phyloP scores from a whole-genome alignment of 2,888 invertebrate genomes.

The Blastobasis lacticolella region DNA sequence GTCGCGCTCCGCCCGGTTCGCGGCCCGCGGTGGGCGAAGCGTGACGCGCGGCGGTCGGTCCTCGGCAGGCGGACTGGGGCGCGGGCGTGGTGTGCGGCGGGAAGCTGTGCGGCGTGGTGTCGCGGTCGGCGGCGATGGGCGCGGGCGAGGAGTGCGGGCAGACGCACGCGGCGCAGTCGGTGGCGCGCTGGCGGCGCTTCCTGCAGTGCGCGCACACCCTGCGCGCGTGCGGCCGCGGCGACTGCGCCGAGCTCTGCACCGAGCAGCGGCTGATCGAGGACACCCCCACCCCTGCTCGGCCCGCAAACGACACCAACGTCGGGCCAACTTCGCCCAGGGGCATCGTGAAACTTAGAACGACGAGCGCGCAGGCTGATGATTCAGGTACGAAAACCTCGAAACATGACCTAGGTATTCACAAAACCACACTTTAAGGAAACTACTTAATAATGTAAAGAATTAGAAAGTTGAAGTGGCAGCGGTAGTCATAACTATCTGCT shows the following conservation, averaged over 20 bases:
- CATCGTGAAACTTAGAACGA: too few relatives aligned
- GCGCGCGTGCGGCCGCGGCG: conserved; percentile 21
- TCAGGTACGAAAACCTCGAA: too few relatives aligned
- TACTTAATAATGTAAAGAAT: too few relatives aligned
- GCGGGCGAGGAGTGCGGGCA: conserved; percentile 7
- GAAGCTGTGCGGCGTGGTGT: conserved; percentile 51
- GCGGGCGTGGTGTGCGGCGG: conserved; percentile 53
- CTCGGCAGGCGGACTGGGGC: conserved; percentile 40
- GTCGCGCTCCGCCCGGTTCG: conserved; percentile 19
- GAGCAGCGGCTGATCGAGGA: background rate
- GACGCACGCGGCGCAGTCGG: conserved; percentile 35
- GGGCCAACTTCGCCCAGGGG: too few relatives aligned
- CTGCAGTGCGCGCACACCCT: conserved; percentile 51
- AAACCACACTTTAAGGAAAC: too few relatives aligned
- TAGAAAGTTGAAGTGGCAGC: too few relatives aligned
- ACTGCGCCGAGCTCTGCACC: background rate
- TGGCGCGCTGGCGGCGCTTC: conserved; percentile 44
- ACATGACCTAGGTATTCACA: too few relatives aligned
- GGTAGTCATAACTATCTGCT: too few relatives aligned
- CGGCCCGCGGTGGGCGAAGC: conserved; percentile 27
- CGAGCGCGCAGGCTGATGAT: too few relatives aligned
- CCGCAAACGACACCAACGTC: background rate
- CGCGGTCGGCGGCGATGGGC: conserved; percentile 22
- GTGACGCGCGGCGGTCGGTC: background rate
- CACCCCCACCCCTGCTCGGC: background rate